These are phyloP conservation scores for Bolborhynchus lineola DNA, from an alignment of 2,113 vertebrate genomes.

Conservation along the genomic window DNA sequence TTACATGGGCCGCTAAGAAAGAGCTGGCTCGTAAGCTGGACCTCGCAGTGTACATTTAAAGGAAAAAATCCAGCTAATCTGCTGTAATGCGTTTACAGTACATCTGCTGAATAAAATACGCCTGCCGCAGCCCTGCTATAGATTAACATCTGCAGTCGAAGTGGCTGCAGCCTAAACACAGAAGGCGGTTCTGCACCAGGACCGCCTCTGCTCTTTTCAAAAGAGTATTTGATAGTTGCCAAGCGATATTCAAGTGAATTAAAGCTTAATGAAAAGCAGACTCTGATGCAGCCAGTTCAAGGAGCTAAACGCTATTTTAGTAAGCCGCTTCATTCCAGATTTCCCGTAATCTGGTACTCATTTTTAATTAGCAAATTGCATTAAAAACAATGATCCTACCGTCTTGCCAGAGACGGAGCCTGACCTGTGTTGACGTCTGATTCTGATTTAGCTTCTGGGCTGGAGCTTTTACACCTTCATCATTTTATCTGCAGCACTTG, in stretches of 20 bases:
- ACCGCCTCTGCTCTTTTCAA: neutral
- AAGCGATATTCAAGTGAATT: neutral
- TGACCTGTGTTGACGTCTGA: slow-evolving; percentile 16
- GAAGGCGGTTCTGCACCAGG: fast-evolving
- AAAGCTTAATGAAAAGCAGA: neutral
- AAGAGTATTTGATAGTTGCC: neutral
- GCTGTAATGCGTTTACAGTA: slow-evolving; percentile 29
- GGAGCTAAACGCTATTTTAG: neutral
- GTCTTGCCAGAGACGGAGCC: neutral
- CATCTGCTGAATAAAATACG: neutral
- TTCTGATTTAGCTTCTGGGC: slow-evolving; percentile 50
- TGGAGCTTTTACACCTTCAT: slow-evolving; percentile 7
- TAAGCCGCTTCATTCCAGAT: slow-evolving; percentile 15
- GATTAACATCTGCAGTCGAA: neutral
- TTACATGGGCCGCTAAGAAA: neutral
- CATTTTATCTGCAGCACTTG: slow-evolving; percentile 3
- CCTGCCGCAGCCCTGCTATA: neutral
- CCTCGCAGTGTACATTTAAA: slow-evolving; percentile 32
- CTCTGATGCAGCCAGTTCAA: neutral
- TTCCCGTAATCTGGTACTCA: neutral
- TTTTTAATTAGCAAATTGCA: slow-evolving; percentile 66
- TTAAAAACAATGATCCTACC: slow-evolving; percentile 55
- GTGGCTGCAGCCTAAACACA: neutral
- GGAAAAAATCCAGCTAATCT: slow-evolving; percentile 56
- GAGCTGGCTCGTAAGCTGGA: slow-evolving; percentile 17